phyloP scores from a whole-genome alignment of 2,797 vertebrate genomes.

The Mormyrops attenuatus region DNA sequence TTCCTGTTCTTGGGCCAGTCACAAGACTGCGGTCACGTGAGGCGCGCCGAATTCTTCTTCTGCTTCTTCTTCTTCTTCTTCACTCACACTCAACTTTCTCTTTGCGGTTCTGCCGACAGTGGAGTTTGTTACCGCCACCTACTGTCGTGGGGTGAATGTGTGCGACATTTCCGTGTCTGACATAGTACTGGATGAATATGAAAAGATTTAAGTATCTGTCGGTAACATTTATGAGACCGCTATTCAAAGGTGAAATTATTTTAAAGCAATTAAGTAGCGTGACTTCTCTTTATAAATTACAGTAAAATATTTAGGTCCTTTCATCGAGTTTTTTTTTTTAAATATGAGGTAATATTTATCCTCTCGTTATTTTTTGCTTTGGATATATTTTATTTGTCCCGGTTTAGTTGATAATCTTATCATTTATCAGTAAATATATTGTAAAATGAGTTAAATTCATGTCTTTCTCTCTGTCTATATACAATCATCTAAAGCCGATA shows the following conservation, averaged over 20 bases:
- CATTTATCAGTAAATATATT: background rate
- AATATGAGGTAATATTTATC: background rate
- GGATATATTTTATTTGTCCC: background rate
- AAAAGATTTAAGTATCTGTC: background rate
- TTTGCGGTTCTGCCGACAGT: background rate
- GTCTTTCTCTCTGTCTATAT: background rate
- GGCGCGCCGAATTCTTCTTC: conserved; percentile 16
- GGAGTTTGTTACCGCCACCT: background rate
- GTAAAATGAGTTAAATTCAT: background rate
- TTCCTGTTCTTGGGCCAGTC: conserved; percentile 63
- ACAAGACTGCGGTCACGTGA: conserved; percentile 87
- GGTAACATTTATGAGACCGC: background rate
- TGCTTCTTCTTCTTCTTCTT: background rate
- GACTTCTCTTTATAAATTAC: background rate
- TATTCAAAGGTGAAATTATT: background rate
- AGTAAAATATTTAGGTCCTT: background rate
- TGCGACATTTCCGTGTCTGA: background rate
- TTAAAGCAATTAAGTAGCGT: background rate
- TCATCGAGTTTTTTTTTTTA: background rate
- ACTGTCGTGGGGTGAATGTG: background rate
- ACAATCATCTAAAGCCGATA: background rate
- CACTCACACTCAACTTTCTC: background rate
- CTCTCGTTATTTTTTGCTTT: background rate
- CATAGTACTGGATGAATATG: background rate
- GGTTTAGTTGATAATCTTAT: background rate